Evolutionary conservation across 2,888 invertebrate species (phyloP).

Genomic region (Aphodius sticticus): DNA sequence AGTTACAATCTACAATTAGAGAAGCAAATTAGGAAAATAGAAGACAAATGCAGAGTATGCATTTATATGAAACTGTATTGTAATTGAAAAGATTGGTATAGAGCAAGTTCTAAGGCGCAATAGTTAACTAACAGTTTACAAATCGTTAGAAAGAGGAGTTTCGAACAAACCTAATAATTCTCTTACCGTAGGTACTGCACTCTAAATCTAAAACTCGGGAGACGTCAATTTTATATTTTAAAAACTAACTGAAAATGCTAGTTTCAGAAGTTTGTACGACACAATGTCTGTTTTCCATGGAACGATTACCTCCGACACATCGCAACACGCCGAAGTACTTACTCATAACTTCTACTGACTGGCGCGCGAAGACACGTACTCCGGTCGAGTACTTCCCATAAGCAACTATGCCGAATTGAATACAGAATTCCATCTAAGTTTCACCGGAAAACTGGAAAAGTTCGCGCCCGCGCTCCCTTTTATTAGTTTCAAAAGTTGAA

Average conservation of each 20-base stretch:
- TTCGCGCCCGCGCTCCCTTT: background rate
- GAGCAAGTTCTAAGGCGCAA: no score
- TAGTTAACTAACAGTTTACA: no score
- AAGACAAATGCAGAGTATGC: no score
- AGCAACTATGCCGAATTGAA: constrained; percentile 24
- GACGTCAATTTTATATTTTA: no score
- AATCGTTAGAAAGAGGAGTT: background rate
- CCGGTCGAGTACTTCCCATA: constrained; percentile 8
- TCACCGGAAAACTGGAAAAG: constrained; percentile 19
- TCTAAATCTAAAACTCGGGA: background rate
- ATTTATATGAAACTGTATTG: no score
- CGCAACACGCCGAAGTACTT: constrained; percentile 16
- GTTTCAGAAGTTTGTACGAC: background rate
- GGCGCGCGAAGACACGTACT: constrained; percentile 12
- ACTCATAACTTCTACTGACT: constrained; percentile 15
- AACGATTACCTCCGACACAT: constrained; percentile 5
- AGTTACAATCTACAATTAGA: no score
- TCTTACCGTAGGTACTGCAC: background rate
- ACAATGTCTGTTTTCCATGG: background rate
- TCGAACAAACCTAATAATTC: background rate
- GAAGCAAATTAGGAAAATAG: no score
- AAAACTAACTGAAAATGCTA: background rate
- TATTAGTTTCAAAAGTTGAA: constrained; percentile 4
- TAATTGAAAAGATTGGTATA: no score
- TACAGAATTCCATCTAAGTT: constrained; percentile 23